Evolutionary conservation across 2,888 invertebrate species (phyloP), one percentile per base, ranked within the genome.

Genomic region (Campoletis raptor): DNA sequence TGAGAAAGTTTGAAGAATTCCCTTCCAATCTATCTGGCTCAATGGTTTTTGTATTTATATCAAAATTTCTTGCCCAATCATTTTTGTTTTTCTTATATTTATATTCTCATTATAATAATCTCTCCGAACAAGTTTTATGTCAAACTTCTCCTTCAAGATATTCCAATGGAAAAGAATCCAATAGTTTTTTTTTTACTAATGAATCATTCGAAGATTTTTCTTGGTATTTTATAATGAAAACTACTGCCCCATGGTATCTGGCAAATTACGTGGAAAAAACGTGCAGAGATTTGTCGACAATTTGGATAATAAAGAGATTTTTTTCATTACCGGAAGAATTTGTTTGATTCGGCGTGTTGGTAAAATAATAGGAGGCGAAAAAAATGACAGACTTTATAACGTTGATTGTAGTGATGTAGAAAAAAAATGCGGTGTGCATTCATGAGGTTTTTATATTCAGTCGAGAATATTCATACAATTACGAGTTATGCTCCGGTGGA

Each of bases 401-500:
- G 36, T 37, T 52, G 81, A 57, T 54, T 69, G 66, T 57, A 40
- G 67, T 3, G 15, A 72, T 48, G 21, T 40, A 21, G 7, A 18
- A 64, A 72, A 72, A 66, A 72, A 61, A 30, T 69, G 18, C 72
- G 52, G 21, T 37, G 54, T 40, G 21, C 48, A 83, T 83, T 86
- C 72, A 24, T 30, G 40, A 21, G 10, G 21, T 21, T 69, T 83
- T 83, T 82, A 73, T 81, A 77, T 73, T 78, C 77, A 54, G 70
- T 66, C 64, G 36, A 77, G 69, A 74, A 76, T 70, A 79, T 79
- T 18, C 73, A 66, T 77, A 45, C 36, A 76, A 83, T 80, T 80
- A 80, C 80, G 66, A 54, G 77, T 83, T 77, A 78, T 77, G 77
- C 83, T 79, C 54, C 69, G 82, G 45, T 64, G 37, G 73, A 66